Base-by-base conservation (phyloP, 2,888 invertebrate species). In the Xylocampa areola region DNA sequence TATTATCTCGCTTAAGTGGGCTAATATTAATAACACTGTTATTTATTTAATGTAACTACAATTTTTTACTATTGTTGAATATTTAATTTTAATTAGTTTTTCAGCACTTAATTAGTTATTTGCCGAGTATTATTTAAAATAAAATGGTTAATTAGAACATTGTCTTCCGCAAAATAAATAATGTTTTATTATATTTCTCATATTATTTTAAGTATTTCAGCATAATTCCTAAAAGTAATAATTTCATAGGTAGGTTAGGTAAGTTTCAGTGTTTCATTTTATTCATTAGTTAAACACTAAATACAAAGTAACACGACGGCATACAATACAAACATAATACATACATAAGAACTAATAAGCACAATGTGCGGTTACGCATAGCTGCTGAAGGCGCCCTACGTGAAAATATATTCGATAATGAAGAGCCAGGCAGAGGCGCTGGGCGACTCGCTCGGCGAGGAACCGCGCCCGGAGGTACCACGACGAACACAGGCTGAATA, bases 371-470 rank as follows among this genome's bases (percentile, higher is more conserved):
- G 69, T 68, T 65, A 44, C 65, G 45, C 69, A 44, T 82, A 98
- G 98, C 97, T 98, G 95, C 96, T 98, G 96, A 98, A 98, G 97
- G 98, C 98, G 94, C 98, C 98, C 89, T 98, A 98, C 95, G 97
- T 97, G 95, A 98, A 98, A 96, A 97, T 98, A 96, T 98, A 98
- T 96, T 97, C 96, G 95, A 97, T 98, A 95, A 97, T 98, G 96
- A 98, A 97, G 97, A 98, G 97, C 94, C 97, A 97, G 95, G 97
- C 96, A 86, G 96, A 96, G 91, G 95, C 94, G 82, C 89, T 94
- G 76, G 93, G 93, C 73, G 93, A 94, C 84, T 93, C 93, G 72
- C 88, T 94, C 76, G 92, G 94, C 84, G 94, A 94, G 78, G 94
- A 94, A 80, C 93, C 93, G 68, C 91, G 85, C 84, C 92, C 85